phyloP scores from a whole-genome alignment of 2,113 vertebrate species.

The Prunella fulvescens region DNA sequence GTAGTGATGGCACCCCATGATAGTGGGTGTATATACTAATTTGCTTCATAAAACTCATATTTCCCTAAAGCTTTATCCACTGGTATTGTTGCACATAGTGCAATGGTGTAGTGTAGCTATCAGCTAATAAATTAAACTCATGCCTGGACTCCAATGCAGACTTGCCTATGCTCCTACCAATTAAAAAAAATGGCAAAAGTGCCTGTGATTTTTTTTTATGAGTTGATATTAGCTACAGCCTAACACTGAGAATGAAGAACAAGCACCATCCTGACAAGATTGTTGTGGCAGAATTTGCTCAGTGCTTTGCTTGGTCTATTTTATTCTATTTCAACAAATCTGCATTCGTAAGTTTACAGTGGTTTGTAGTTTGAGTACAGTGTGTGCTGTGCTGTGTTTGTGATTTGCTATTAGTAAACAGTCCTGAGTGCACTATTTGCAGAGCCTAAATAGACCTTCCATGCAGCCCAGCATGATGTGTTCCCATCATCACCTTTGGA shows the following conservation, averaged over 20 bases:
- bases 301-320: neutral
- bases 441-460: neutral
- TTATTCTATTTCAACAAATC: neutral
- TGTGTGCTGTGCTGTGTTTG: neutral
- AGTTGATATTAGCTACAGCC: neutral
- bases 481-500: neutral
- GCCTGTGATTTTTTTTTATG: neutral
- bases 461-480: neutral
- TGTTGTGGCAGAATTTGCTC: neutral
- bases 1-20: too few relatives aligned
- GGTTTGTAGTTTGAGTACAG: neutral
- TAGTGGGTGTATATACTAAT: neutral
- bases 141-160: neutral
- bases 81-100: neutral
- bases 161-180: neutral
- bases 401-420: neutral
- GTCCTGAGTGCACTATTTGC: neutral
- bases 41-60: neutral
- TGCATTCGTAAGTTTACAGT: neutral
- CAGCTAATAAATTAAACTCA: neutral
- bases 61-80: neutral
- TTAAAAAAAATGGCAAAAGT: neutral
- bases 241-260: neutral
- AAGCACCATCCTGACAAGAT: fast-evolving
- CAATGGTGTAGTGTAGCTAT: neutral